phyloP scores from a whole-genome alignment of 1,140 invertebrate genomes.

The Antheraea mylitta region DNA sequence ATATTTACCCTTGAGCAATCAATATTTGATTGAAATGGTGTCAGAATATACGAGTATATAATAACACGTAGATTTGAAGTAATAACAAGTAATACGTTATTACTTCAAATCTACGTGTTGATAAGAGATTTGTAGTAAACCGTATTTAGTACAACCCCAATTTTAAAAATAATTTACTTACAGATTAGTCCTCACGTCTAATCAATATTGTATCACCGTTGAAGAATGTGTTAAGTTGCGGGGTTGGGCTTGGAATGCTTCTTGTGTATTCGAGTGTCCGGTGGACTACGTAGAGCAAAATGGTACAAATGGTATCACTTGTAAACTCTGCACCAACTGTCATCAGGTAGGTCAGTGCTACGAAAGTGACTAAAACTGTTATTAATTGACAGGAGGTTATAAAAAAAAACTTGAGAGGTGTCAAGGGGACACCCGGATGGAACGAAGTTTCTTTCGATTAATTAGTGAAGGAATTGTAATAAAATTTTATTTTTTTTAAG shows the following conservation, averaged over 20 bases:
- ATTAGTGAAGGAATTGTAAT: too few relatives aligned
- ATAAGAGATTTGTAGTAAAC: neutral
- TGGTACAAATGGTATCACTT: conserved; percentile 21
- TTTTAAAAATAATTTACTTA: conserved; percentile 17
- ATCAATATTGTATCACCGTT: conserved; percentile 51
- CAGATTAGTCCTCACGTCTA: conserved; percentile 45
- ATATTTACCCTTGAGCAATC: too few relatives aligned
- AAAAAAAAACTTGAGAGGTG: too few relatives aligned
- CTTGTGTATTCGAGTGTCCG: conserved; percentile 70
- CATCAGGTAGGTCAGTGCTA: conserved; percentile 34
- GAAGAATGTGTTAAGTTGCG: conserved; percentile 46
- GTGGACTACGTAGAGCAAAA: conserved; percentile 38
- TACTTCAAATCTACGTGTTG: too few relatives aligned
- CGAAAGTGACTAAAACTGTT: neutral
- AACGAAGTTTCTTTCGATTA: too few relatives aligned
- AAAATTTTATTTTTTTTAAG: too few relatives aligned
- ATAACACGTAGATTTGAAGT: too few relatives aligned
- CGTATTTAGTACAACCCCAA: neutral
- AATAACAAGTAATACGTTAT: too few relatives aligned
- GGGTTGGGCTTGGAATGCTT: conserved; percentile 60
- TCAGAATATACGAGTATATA: too few relatives aligned
- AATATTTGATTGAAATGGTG: too few relatives aligned
- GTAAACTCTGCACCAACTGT: conserved; percentile 43
- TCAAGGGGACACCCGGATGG: too few relatives aligned
- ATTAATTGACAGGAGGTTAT: neutral